Conservation (phyloP, 2,797 vertebrate genomes). For the Merluccius polli region DNA sequence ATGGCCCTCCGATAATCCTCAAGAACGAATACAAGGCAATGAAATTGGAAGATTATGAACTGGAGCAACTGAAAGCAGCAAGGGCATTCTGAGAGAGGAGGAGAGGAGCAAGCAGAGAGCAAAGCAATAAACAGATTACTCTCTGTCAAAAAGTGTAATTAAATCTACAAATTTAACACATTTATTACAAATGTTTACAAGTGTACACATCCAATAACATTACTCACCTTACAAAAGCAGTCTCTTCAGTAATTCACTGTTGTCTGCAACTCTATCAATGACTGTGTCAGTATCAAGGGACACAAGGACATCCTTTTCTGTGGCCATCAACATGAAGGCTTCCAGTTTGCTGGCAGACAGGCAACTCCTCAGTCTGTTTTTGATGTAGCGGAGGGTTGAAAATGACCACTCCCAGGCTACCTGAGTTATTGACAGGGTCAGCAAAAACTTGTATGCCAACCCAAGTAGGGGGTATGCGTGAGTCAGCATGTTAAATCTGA, state of each 20-base stretch:
- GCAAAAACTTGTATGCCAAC: constrained; percentile 14
- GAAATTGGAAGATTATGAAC: too few species aligned
- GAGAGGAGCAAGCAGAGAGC: too few species aligned
- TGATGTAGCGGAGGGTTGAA: background rate
- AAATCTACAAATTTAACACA: too few species aligned
- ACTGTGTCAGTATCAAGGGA: constrained; percentile 6
- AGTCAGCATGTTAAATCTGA: constrained; percentile 18
- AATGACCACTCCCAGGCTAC: constrained; percentile 12
- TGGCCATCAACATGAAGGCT: constrained; percentile 15
- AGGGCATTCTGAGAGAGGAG: too few species aligned
- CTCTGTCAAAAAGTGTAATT: too few species aligned
- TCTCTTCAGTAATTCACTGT: background rate
- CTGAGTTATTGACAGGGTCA: constrained; percentile 17
- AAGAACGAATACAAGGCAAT: too few species aligned
- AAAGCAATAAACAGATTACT: too few species aligned
- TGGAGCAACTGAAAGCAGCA: too few species aligned
- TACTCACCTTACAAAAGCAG: constrained; percentile 4
- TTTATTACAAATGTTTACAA: too few species aligned
- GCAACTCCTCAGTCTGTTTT: constrained; percentile 6
- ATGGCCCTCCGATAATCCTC: too few species aligned
- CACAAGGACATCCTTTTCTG: constrained; percentile 1
- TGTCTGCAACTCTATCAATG: background rate
- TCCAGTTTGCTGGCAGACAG: constrained; percentile 10
- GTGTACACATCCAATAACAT: too few species aligned
- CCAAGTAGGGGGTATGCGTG: constrained; percentile 15